Percentiles rank a stretch among this genome's conserved stretches.
Conservation (phyloP, 2,888 invertebrate genomes). For the Saturnia japonica region DNA sequence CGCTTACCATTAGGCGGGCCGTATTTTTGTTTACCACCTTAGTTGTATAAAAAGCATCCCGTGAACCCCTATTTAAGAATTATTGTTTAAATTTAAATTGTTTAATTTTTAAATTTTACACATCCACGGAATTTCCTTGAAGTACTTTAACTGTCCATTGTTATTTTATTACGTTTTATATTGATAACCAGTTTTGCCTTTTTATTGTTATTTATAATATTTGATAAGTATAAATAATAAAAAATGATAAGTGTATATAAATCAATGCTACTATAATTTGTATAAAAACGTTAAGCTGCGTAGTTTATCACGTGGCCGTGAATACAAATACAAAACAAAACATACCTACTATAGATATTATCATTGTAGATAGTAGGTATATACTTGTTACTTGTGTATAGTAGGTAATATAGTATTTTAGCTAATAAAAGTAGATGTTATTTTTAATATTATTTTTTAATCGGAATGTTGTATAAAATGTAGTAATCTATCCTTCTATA, state of each 20-base stretch:
- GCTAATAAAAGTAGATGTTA: too few species aligned
- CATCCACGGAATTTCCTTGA: not conserved
- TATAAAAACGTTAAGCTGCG: constrained; percentile 2
- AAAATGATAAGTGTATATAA: not conserved
- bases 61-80: not conserved
- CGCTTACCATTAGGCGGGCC: too few species aligned
- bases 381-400: not conserved
- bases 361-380: not conserved
- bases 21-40: too few species aligned
- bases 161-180: not conserved
- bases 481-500: too few species aligned
- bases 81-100: not conserved
- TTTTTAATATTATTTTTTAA: too few species aligned
- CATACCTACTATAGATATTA: not conserved
- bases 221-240: constrained; percentile 20
- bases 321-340: not conserved
- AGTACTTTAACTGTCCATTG: not conserved
- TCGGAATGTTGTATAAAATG: too few species aligned
- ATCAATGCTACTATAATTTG: not conserved
- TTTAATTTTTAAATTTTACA: not conserved
- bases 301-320: not conserved
- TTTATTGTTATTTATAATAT: constrained; percentile 5
- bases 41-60: not conserved
- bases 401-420: not conserved
- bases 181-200: not conserved